Conservation (phyloP, 37 sponge, comb jelly and placozoan genomes). For the Geodia barretti region DNA sequence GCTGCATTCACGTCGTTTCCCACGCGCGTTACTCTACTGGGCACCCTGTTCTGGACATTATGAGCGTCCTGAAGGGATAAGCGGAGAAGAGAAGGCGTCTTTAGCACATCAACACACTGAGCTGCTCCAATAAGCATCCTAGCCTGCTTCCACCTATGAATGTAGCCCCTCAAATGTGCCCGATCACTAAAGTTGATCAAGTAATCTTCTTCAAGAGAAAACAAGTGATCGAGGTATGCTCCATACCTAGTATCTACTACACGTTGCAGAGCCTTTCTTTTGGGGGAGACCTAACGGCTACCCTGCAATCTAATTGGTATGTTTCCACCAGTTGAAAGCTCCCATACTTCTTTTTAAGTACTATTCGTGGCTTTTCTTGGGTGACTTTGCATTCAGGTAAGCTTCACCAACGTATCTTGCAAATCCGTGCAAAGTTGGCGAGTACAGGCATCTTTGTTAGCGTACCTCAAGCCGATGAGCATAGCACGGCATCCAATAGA, state of each 20-base stretch:
- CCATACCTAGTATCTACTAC: conserved; percentile 25
- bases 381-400: conserved; percentile 18
- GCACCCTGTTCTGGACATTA: too few species aligned
- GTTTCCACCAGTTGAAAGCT: conserved; percentile 16
- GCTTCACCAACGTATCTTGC: conserved; percentile 12
- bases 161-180: conserved; percentile 16
- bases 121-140: conserved; percentile 25
- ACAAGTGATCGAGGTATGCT: background rate
- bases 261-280: conserved; percentile 36
- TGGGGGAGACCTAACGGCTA: conserved; percentile 23
- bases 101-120: conserved; percentile 19
- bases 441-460: conserved; percentile 9
- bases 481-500: conserved; percentile 64
- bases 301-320: conserved; percentile 10
- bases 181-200: conserved; percentile 9
- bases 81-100: conserved; percentile 8
- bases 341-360: conserved; percentile 13
- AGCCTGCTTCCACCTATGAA: conserved; percentile 23
- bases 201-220: conserved; percentile 1
- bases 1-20: too few species aligned
- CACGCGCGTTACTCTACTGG: too few species aligned
- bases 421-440: conserved; percentile 7
- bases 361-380: conserved; percentile 17
- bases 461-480: conserved; percentile 56
- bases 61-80: conserved; percentile 14